A percentile compares a stretch with the other conserved stretches of the same genome.
phyloP scores from a whole-genome alignment of 1,140 invertebrate genomes.

The Tetramorium alpestre region DNA sequence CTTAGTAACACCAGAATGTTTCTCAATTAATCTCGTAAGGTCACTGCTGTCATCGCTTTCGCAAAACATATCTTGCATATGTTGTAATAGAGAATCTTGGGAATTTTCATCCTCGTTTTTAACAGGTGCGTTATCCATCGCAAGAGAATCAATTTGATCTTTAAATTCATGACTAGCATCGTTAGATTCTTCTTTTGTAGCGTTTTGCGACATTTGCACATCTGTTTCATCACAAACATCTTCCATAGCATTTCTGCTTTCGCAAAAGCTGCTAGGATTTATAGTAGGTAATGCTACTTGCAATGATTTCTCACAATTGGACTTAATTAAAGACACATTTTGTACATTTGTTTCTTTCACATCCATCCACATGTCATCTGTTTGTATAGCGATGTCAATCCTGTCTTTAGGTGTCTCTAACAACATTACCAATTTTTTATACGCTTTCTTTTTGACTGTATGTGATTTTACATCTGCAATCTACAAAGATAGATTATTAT shows the following conservation, averaged over 20 bases:
- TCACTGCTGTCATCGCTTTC: slow-evolving; percentile 81
- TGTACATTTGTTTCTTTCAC: slow-evolving; percentile 42
- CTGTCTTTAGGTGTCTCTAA: slow-evolving; percentile 68
- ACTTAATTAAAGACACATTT: slow-evolving; percentile 47
- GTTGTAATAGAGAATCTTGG: slow-evolving; percentile 77
- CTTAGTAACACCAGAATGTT: slow-evolving; percentile 76
- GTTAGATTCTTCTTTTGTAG: slow-evolving; percentile 31
- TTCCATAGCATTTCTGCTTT: not conserved
- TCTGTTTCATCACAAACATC: slow-evolving; percentile 29
- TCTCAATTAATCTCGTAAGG: slow-evolving; percentile 77
- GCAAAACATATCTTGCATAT: slow-evolving; percentile 81
- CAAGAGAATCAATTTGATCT: not conserved
- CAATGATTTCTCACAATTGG: slow-evolving; percentile 53
- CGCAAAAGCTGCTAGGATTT: slow-evolving; percentile 40
- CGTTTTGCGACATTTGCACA: slow-evolving; percentile 22
- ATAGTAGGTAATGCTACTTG: slow-evolving; percentile 25
- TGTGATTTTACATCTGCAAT: slow-evolving; percentile 76
- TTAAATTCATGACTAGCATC: slow-evolving; percentile 1
- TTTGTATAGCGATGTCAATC: slow-evolving; percentile 74
- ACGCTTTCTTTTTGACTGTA: slow-evolving; percentile 70
- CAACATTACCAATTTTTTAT: slow-evolving; percentile 75
- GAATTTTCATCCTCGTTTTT: slow-evolving; percentile 72
- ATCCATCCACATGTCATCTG: slow-evolving; percentile 59
- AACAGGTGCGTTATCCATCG: not conserved
- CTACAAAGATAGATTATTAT: slow-evolving; percentile 51